Conservation (phyloP, 2,888 invertebrate species). For the Cataglyphis livida region DNA sequence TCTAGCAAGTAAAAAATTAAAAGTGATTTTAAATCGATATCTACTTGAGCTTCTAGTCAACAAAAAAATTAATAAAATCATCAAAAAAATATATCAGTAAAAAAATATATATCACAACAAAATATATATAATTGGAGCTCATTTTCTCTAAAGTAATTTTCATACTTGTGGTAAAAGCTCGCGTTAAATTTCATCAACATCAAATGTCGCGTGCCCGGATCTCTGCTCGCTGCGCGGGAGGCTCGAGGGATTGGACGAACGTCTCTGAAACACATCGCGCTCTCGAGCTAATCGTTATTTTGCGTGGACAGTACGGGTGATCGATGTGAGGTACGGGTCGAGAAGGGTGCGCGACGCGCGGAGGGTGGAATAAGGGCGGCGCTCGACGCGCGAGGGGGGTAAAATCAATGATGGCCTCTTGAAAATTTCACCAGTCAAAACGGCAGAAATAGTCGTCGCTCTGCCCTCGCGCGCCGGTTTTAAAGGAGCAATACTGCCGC, state of each 20-base stretch:
- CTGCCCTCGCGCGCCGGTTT: conserved; percentile 66
- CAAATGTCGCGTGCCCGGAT: conserved; percentile 39
- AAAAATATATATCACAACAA: not conserved
- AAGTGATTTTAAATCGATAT: not conserved
- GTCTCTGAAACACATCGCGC: conserved; percentile 68
- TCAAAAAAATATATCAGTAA: not conserved
- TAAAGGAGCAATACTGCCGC: conserved; percentile 51
- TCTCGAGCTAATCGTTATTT: conserved; percentile 76
- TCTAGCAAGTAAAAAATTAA: not conserved
- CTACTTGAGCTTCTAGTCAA: not conserved
- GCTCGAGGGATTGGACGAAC: conserved; percentile 41
- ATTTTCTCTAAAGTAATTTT: not conserved
- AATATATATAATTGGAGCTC: not conserved
- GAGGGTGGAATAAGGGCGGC: conserved; percentile 71
- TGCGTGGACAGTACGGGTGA: conserved; percentile 76
- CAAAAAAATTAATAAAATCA: not conserved
- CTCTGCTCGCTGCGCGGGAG: conserved; percentile 48
- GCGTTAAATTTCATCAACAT: conserved; percentile 13
- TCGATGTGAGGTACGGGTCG: conserved; percentile 72
- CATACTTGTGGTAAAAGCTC: not conserved
- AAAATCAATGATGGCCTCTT: conserved; percentile 82
- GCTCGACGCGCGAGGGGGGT: conserved; percentile 71
- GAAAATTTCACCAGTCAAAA: conserved; percentile 81
- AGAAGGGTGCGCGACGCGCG: conserved; percentile 71
- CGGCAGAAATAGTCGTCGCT: conserved; percentile 77